phyloP scores from a whole-genome alignment of 2,113 vertebrate species.

The Galemys pyrenaicus region DNA sequence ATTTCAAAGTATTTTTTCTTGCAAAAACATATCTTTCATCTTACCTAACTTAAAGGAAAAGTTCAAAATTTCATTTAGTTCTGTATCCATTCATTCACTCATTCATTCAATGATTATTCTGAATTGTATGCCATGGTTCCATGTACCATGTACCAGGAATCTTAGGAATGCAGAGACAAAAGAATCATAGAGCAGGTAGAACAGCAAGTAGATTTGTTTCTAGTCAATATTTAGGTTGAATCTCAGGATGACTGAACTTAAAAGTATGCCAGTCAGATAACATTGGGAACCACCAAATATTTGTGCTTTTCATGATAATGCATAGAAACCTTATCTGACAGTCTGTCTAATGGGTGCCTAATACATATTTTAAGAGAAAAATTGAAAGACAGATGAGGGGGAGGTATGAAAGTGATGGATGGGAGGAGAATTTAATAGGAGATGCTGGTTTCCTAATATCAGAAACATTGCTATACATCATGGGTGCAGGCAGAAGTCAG shows the following conservation, averaged over 20 bases:
- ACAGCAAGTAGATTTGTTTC: not conserved
- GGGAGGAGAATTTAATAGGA: not conserved
- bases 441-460: not conserved
- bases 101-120: not conserved
- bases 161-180: not conserved
- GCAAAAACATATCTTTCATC: not conserved
- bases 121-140: not conserved
- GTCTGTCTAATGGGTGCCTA: not conserved
- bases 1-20: too few species aligned
- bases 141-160: not conserved
- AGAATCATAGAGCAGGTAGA: not conserved
- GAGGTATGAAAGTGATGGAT: not conserved
- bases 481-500: not conserved
- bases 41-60: conserved; percentile 18
- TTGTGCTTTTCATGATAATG: not conserved
- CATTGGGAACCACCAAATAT: not conserved
- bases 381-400: not conserved
- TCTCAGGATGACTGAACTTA: not conserved
- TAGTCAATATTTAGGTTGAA: not conserved
- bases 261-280: not conserved
- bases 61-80: not conserved
- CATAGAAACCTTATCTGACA: not conserved
- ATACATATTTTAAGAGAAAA: conserved; percentile 26
- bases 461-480: not conserved
- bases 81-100: not conserved